Base-by-base conservation (phyloP, 2,888 invertebrate species). In the Tetranychus truncatus region DNA sequence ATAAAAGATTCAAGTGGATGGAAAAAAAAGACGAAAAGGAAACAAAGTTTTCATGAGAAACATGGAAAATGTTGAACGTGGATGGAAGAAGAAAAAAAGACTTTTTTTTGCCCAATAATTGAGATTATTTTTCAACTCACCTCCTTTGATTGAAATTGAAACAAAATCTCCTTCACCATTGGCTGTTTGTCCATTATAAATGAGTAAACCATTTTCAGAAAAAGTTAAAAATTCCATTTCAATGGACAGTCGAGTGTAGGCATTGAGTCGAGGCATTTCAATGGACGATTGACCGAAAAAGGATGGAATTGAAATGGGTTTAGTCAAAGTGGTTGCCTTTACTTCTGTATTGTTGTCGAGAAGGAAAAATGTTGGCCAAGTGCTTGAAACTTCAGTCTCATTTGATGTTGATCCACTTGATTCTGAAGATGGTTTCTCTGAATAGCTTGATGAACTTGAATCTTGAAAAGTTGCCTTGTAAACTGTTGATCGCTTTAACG, bases 171-270 rank as follows among this genome's bases (percentile, higher is more conserved):
- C 92, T 44, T 88, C 87, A 18, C 92, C 92, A 81, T 11, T 24
- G 6, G 85, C 83, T 83, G 89, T 88, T 83, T 92, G 91, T 82
- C 92, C 91, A 84, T 90, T 89, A 85, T 91, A 93, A 79, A 93
- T 84, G 80, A 94, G 85, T 76, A 92, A 87, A 75, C 92, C 92
- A 81, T 91, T 89, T 81, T 89, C 87, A 67, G 89, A 87, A 83
- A 89, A 89, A 6, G 91, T 87, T 83, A 89, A 89, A 84, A 93
- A 91, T 84, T 91, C 91, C 77, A 93, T 86, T 84, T 92, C 91
- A 81, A 93, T 88, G 83, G 88, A 90, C 80, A 92, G 86, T 84
- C 91, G 89, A 82, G 89, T 89, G 84, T 90, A 90, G 79, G 91
- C 91, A 82, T 90, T 89, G 79, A 92, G 85, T 79, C 88, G 87